phyloP scores from a whole-genome alignment of 2,888 invertebrate genomes.

The Macrosoma leucophasiata region DNA sequence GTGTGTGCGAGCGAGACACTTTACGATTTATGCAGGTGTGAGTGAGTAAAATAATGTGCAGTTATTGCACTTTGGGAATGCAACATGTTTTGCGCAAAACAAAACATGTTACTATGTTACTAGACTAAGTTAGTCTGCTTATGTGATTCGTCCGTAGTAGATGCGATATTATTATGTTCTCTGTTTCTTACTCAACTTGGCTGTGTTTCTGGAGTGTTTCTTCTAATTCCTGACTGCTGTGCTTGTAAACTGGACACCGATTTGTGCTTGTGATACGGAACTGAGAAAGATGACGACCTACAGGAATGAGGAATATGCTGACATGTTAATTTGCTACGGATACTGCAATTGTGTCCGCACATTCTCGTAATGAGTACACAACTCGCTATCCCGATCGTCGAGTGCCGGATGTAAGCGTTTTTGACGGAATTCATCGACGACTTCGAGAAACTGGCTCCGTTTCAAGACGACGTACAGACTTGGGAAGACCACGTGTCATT shows the following conservation, averaged over 20 bases:
- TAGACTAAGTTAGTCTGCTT: constrained; percentile 8
- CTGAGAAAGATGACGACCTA: constrained; percentile 22
- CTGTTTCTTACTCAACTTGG: constrained; percentile 11
- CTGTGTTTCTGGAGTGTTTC: constrained; percentile 6
- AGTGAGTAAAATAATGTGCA: no score
- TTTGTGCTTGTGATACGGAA: constrained; percentile 13
- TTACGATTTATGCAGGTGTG: no score
- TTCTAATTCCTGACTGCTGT: constrained; percentile 8
- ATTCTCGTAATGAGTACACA: constrained; percentile 26
- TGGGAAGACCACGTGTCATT: constrained; percentile 25
- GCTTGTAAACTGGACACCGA: constrained; percentile 15
- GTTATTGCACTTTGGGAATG: no score
- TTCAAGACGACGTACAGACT: constrained; percentile 25
- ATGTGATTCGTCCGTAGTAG: constrained; percentile 12
- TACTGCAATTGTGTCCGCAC: constrained; percentile 22
- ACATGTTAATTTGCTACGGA: constrained; percentile 23
- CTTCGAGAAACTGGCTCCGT: constrained; percentile 29
- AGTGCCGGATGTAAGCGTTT: constrained; percentile 26
- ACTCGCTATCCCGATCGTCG: constrained; percentile 26
- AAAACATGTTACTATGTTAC: no score
- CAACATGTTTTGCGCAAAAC: no score
- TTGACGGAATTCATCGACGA: constrained; percentile 25
- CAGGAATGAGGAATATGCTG: constrained; percentile 23
- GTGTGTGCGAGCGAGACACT: no score
- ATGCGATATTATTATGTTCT: constrained; percentile 11